phyloP scores from a whole-genome alignment of 2,113 vertebrate species.

The Hippocampus barbouri region DNA sequence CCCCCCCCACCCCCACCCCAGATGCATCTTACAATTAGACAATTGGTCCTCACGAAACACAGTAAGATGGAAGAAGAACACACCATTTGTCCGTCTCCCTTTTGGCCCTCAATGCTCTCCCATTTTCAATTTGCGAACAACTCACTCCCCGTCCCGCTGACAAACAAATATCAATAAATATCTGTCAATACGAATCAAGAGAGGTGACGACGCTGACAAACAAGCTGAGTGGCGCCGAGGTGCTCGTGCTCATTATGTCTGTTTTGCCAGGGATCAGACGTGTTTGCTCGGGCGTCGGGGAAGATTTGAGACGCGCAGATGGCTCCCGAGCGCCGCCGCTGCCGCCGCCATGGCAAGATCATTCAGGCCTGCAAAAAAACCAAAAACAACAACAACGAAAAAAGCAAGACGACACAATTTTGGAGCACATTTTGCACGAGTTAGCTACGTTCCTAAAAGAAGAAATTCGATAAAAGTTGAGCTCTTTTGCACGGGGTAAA shows the following conservation, averaged over 20 bases:
- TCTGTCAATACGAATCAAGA: conserved; percentile 1
- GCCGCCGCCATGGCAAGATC: neutral
- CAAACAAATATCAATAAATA: conserved; percentile 3
- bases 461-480: neutral
- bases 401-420: neutral
- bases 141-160: neutral
- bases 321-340: neutral
- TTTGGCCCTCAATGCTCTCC: neutral
- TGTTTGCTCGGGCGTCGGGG: neutral
- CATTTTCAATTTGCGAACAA: neutral
- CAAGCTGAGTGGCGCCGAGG: neutral
- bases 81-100: neutral
- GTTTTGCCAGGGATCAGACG: neutral
- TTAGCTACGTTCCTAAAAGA: neutral
- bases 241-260: neutral
- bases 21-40: too few relatives aligned
- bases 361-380: too few relatives aligned
- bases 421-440: too few relatives aligned
- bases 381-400: too few relatives aligned
- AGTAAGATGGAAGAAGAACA: neutral
- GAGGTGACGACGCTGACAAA: neutral
- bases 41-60: neutral
- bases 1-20: too few relatives aligned
- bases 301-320: neutral
- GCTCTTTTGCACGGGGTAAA: too few relatives aligned